phyloP scores from a whole-genome alignment of 2,797 vertebrate genomes.

The Sorex maritimensis region DNA sequence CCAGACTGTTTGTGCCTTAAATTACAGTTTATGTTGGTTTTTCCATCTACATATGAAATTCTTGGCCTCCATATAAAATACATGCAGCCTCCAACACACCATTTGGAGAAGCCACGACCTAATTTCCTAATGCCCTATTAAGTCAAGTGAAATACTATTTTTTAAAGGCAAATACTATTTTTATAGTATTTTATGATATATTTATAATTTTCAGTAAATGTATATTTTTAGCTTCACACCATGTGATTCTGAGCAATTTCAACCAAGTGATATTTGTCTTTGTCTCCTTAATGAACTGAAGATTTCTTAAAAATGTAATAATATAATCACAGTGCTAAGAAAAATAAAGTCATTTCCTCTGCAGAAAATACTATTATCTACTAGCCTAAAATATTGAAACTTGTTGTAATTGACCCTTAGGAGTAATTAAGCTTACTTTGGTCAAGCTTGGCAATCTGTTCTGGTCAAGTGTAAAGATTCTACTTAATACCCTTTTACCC shows the following conservation, averaged over 20 bases:
- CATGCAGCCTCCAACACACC: neutral
- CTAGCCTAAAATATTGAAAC: slow-evolving; percentile 63
- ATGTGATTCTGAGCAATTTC: slow-evolving; percentile 76
- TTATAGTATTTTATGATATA: slow-evolving; percentile 41
- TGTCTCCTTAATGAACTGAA: slow-evolving; percentile 81
- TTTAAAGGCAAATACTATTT: slow-evolving; percentile 68
- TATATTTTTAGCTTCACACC: slow-evolving; percentile 80
- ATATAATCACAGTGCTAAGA: slow-evolving; percentile 58
- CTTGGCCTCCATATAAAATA: neutral
- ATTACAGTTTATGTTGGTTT: neutral
- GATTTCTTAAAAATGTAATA: slow-evolving; percentile 71
- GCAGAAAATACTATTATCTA: slow-evolving; percentile 44
- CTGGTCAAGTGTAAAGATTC: slow-evolving; percentile 22
- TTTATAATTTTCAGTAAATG: slow-evolving; percentile 77
- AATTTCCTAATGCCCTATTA: slow-evolving; percentile 67
- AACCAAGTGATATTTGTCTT: slow-evolving; percentile 74
- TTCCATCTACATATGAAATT: neutral
- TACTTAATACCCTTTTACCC: slow-evolving; percentile 5
- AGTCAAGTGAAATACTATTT: slow-evolving; percentile 50
- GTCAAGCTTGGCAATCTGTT: slow-evolving; percentile 41
- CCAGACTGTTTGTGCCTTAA: neutral
- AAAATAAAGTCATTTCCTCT: slow-evolving; percentile 69
- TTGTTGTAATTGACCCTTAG: slow-evolving; percentile 56
- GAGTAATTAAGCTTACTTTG: slow-evolving; percentile 19
- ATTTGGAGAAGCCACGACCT: slow-evolving; percentile 39